Base-by-base conservation (phyloP, 1,140 invertebrate species). In the Meloidogyne chitwoodi region DNA sequence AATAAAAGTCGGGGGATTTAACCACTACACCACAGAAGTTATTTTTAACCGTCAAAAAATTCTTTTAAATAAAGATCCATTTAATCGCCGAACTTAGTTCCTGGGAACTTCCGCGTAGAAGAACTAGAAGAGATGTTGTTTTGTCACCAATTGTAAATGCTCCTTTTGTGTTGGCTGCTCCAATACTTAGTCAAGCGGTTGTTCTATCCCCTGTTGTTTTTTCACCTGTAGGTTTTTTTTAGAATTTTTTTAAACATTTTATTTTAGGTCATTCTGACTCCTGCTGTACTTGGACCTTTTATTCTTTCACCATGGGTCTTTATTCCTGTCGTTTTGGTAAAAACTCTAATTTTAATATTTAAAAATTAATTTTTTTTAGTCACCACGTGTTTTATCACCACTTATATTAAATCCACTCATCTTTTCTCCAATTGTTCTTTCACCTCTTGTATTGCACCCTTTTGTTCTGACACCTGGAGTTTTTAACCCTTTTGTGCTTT, bases 221-320 rank as follows among this genome's bases (percentile, higher is more conserved):
- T 26, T 48, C 79, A 1, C 78, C 77, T n/a, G 64, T 78, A 34
- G 11, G 38, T 24, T 31, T n/a, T n/a, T 6, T 56, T 22, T 0
- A 26, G 0, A 16, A 61, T 16, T n/a, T 61, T 12, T 26, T 22
- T 11, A 24, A 22, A 26, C 11, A 31, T 3, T 27, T 48, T 2
- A 19, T 80, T 73, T 16, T 62, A 73, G 22, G 68, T 78, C 19
- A 72, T 86, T 41, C 78, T 84, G 26, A 73, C 84, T 2, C 84
- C 83, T 16, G 82, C 83, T 10, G 77, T 80, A 8, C 63, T 84
- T 14, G 83, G 83, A 16, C 77, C 80, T 11, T 67, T 86, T 34
- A 70, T 85, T 41, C 76, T 83, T n/a, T 80, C 75, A 27, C 83
- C 82, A 4, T 85, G 81, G 82, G 61, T 86, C 0, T 83, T 85